phyloP scores from a whole-genome alignment of 2,113 vertebrate species.

The Neomonachus schauinslandi region DNA sequence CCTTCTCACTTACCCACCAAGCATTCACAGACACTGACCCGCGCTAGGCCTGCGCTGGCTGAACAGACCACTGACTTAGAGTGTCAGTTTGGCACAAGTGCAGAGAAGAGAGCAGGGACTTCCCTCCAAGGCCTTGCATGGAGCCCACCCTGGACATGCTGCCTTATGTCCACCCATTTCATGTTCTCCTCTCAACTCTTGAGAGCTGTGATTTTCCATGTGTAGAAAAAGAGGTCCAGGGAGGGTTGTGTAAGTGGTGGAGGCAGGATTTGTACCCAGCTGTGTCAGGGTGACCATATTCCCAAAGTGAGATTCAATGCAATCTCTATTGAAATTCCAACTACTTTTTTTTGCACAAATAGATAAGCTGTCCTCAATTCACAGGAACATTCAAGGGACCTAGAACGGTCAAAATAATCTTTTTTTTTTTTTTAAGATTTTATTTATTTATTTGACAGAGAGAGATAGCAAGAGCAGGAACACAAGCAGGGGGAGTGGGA shows the following conservation, averaged over 20 bases:
- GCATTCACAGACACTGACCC: neutral
- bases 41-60: neutral
- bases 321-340: neutral
- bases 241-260: neutral
- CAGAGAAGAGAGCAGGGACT: neutral
- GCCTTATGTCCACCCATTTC: neutral
- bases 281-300: neutral
- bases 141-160: neutral
- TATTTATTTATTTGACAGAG: too few species aligned
- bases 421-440: neutral
- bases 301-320: neutral
- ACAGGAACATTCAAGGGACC: neutral
- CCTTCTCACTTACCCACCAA: neutral
- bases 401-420: neutral
- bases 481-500: too few species aligned
- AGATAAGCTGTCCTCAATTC: neutral
- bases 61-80: neutral
- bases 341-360: neutral
- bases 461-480: too few species aligned
- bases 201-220: neutral
- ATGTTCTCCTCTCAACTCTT: neutral
- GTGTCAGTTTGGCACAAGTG: neutral
- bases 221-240: neutral
- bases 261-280: neutral
- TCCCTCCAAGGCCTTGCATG: neutral